Evolutionary conservation across 2,113 vertebrate genomes (phyloP).

Genomic region (Holacanthus passer): DNA sequence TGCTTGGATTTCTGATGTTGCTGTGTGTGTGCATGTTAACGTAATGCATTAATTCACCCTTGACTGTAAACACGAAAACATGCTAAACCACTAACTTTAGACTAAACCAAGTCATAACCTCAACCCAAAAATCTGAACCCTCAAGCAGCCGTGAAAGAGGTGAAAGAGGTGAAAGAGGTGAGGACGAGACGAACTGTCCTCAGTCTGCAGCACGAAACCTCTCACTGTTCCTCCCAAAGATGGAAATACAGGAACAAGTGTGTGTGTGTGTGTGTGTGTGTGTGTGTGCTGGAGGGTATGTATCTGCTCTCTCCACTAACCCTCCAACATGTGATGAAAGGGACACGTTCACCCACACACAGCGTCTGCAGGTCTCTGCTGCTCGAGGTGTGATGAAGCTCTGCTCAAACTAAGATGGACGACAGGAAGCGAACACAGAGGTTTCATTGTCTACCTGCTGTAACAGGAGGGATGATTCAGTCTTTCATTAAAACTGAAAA

Average conservation of each 20-base stretch:
- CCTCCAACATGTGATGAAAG: constrained; percentile 14
- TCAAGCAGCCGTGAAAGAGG: too few relatives aligned
- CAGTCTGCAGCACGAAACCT: not conserved
- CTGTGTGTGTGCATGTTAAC: too few relatives aligned
- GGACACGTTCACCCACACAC: constrained; percentile 1
- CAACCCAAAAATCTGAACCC: too few relatives aligned
- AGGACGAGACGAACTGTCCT: not conserved
- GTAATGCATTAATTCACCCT: too few relatives aligned
- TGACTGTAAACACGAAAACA: too few relatives aligned
- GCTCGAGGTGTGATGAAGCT: constrained; percentile 27
- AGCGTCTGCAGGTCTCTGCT: not conserved
- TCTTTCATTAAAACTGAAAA: constrained; percentile 26
- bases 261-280: not conserved
- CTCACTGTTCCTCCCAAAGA: not conserved
- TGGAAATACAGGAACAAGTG: not conserved
- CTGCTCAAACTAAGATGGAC: constrained; percentile 17
- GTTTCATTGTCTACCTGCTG: not conserved
- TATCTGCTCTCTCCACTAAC: not conserved
- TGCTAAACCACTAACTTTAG: too few relatives aligned
- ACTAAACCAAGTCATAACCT: too few relatives aligned
- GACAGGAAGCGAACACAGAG: not conserved
- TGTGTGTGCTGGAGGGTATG: not conserved
- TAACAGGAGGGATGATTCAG: constrained; percentile 7
- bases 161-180: too few relatives aligned
- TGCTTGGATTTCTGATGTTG: too few relatives aligned